Evolutionary conservation across 2,113 vertebrate species (phyloP).

Genomic region (Oxyura jamaicensis): DNA sequence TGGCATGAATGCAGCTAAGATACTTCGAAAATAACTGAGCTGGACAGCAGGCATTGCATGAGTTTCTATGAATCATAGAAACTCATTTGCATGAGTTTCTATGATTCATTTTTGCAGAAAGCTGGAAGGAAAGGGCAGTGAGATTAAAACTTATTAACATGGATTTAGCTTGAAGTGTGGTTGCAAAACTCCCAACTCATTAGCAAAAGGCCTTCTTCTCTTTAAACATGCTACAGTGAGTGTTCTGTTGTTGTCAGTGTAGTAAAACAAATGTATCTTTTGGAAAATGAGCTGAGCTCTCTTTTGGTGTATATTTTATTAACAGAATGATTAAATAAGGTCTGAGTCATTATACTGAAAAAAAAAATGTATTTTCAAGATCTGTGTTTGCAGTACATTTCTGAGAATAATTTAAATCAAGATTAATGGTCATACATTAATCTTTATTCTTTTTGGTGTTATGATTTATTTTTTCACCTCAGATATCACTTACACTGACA

Average conservation of each 20-base stretch:
- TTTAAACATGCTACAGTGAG: not conserved
- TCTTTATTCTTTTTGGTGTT: not conserved
- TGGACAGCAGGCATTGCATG: not conserved
- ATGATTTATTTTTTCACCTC: not conserved
- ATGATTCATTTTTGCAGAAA: not conserved
- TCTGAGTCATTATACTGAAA: not conserved
- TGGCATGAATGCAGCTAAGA: not conserved
- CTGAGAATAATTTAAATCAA: not conserved
- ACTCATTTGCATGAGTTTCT: not conserved
- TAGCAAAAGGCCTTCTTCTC: not conserved
- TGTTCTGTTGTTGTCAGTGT: not conserved
- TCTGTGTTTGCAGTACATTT: not conserved
- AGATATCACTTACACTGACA: not conserved
- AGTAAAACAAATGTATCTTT: not conserved
- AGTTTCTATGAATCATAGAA: not conserved
- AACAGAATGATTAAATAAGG: not conserved
- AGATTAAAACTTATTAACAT: not conserved
- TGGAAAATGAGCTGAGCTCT: not conserved
- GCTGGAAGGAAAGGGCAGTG: not conserved
- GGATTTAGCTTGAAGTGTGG: not conserved
- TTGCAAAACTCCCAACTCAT: not conserved
- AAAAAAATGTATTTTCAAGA: not conserved
- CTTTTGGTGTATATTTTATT: not conserved
- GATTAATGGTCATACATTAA: not conserved
- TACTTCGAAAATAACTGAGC: not conserved